Evolutionary conservation across 1,140 invertebrate species (phyloP).

Genomic region (Papilio helenus): DNA sequence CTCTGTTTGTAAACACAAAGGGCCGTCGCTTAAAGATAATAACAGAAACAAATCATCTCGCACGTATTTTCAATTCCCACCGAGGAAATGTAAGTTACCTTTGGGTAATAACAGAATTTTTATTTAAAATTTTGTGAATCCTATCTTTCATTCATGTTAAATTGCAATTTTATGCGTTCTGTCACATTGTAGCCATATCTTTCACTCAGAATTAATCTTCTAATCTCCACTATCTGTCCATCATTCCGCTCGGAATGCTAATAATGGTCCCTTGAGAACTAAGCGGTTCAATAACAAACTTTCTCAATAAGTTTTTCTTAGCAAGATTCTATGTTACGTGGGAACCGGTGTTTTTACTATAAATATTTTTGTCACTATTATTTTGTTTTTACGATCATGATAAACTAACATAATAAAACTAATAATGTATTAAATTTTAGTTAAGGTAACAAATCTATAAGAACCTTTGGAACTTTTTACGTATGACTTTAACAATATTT

Average conservation of each 20-base stretch:
- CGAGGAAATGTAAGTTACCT: background rate
- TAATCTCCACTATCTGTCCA: background rate
- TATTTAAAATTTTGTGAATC: no score
- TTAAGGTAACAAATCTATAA: background rate
- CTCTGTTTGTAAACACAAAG: slow-evolving; percentile 28
- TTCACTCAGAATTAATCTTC: background rate
- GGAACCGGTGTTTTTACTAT: slow-evolving; percentile 11
- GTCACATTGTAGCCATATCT: background rate
- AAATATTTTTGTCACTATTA: slow-evolving; percentile 4
- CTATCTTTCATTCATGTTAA: no score
- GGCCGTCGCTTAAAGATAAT: background rate
- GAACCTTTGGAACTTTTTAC: background rate
- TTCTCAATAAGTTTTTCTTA: background rate
- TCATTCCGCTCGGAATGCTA: background rate
- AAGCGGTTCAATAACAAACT: background rate
- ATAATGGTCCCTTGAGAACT: slow-evolving; percentile 8
- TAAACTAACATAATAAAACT: background rate
- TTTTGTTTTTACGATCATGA: background rate
- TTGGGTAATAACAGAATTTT: background rate
- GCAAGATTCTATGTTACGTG: slow-evolving; percentile 8
- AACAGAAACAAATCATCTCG: background rate
- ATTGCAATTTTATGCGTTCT: background rate
- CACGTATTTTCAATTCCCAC: background rate
- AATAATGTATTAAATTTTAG: background rate
- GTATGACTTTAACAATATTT: background rate